Evolutionary conservation across 2,888 invertebrate genomes (phyloP), one percentile per base, ranked within the genome.

Genomic region (Bombylius discolor): DNA sequence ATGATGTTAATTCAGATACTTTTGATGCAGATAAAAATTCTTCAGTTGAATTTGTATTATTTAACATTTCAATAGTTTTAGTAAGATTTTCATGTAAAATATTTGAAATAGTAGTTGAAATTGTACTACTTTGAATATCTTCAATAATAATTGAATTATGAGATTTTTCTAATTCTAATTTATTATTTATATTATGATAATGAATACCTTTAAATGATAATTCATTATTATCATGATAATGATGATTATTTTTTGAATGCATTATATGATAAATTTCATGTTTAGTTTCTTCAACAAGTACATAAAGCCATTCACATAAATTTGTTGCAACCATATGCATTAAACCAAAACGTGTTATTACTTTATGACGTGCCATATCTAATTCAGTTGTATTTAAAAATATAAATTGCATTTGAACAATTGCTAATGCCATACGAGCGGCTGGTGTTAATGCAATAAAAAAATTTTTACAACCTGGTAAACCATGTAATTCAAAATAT

Each of bases 311-410:
- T 65, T 94, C 91, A 74, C 93, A 94, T 14, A 95, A 74, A 74
- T 95, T 95, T 23, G 92, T 90, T 2, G 92, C 94, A 52, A 95
- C 60, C 89, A 73, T 76, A 69, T 96, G 95, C 93, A 95, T 94
- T 47, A 94, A 80, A 8, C 95, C 95, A 64, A 95, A 89, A 62
- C 91, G 80, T 31, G 91, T 87, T 52, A 90, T 78, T 49, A 84
- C 79, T 67, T 83, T 83, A 66, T 83, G 82, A 49, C 78, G 76
- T 31, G 82, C 81, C 64, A 85, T 78, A 60, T 81, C 79, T 65
- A 84, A 75, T 68, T 81, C 79, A 72, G 89, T 89, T 62, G 89
- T 89, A 67, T 92, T 93, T 47, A 94, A 80, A 70, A 95, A 95
- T 64, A 95, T 90, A 72, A 95, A 94, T 72, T 95, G 93, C 77